Evolutionary conservation across 64 coral and sea anemone species (phyloP).

Genomic region (Pocillopora damicornis): DNA sequence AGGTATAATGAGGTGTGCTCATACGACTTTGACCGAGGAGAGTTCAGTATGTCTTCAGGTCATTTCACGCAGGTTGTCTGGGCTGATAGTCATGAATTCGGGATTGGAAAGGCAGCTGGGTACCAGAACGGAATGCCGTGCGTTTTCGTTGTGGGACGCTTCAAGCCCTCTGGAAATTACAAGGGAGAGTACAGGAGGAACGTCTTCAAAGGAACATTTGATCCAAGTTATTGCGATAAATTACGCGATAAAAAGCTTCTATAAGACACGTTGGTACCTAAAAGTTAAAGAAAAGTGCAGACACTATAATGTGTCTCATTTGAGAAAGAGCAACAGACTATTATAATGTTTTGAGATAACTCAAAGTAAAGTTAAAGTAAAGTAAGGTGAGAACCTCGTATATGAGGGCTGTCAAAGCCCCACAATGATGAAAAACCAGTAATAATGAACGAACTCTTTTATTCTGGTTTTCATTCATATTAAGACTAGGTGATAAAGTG

Average conservation of each 20-base stretch:
- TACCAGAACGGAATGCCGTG: slow-evolving; percentile 47
- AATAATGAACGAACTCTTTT: no score
- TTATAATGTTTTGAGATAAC: no score
- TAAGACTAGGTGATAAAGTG: no score
- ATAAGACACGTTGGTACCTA: neutral
- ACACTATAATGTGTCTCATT: neutral
- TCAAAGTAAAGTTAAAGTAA: no score
- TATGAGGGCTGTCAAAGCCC: no score
- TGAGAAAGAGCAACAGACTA: no score
- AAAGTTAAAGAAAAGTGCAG: neutral
- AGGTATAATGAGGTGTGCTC: slow-evolving; percentile 62
- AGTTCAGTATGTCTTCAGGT: slow-evolving; percentile 39
- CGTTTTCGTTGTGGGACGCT: slow-evolving; percentile 49
- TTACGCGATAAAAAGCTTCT: slow-evolving; percentile 29
- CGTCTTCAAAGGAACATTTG: slow-evolving; percentile 51
- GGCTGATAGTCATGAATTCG: slow-evolving; percentile 48
- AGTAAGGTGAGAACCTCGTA: no score
- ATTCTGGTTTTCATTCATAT: no score
- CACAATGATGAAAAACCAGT: no score
- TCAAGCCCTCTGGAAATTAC: slow-evolving; percentile 44
- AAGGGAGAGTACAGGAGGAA: slow-evolving; percentile 40
- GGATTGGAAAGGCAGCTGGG: slow-evolving; percentile 57
- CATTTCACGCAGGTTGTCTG: slow-evolving; percentile 53
- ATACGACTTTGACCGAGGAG: slow-evolving; percentile 39
- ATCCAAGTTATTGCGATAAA: slow-evolving; percentile 53